These are phyloP conservation scores for Phymorhynchus buccinoides DNA, from an alignment of 1,140 invertebrate species.

Conservation along the genomic window DNA sequence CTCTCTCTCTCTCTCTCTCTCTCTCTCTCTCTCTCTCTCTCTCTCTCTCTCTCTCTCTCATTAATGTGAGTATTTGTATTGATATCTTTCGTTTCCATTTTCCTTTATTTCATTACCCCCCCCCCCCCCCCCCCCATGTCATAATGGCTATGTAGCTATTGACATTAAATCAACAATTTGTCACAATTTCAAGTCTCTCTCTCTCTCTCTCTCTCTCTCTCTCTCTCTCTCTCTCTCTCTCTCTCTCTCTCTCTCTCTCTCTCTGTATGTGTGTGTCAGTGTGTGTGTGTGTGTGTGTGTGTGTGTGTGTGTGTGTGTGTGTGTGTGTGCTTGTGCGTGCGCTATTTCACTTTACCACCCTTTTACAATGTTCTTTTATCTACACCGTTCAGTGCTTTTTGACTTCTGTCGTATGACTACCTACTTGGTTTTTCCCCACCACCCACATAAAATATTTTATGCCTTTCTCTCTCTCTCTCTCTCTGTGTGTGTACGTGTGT, in stretches of 20 bases:
- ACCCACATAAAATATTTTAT: background rate
- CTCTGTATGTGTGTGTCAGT: background rate
- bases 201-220: no score
- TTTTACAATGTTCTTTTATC: background rate
- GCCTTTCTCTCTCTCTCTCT: background rate
- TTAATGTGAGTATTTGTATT: no score
- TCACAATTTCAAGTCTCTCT: no score
- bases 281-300: background rate
- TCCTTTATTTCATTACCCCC: no score
- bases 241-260: background rate
- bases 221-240: no score
- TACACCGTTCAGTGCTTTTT: background rate
- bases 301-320: conserved; percentile 22
- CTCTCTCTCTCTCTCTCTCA: no score
- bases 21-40: no score
- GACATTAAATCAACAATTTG: no score
- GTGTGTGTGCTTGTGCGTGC: background rate
- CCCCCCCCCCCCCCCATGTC: no score
- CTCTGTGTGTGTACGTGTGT: background rate
- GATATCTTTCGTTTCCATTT: no score
- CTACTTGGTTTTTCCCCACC: background rate
- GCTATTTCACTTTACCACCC: background rate
- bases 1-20: no score
- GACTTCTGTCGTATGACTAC: background rate
- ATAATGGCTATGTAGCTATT: no score